Evolutionary conservation across 2,113 vertebrate genomes (phyloP), one percentile per base, ranked within the genome.

Genomic region (Tetrax tetrax): DNA sequence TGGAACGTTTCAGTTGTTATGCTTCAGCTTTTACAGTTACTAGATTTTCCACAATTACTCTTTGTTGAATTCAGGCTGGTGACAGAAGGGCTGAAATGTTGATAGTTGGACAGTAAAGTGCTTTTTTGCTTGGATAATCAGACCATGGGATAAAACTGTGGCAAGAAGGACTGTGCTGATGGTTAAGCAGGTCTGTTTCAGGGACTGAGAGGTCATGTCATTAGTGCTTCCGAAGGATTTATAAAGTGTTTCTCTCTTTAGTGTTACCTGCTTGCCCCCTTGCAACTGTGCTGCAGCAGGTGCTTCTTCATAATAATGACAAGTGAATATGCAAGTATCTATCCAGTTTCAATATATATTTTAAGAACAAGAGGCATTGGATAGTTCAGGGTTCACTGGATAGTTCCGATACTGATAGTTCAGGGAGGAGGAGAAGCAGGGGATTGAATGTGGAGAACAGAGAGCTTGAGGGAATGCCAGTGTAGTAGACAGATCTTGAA

Each of bases 1-100:
- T 0, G 11, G 48, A 27, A 69, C 6, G 0, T 56, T 70, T 38
- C 72, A 27, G 33, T 2, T 27, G 31, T 17, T 35, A 28, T 1
- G 24, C 9, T 89, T 37, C 81, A 87, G 59, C 45, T 21, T 70
- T 56, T 35, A 25, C 77, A 28, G 10, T 21, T 20, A n/a, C 33
- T 64, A 13, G 6, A 43, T 45, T 29, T 70, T 7, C 21, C 66
- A 37, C 17, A 19, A 1, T 10, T 66, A 21, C 37, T 45, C 80
- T 75, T 12, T 35, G 47, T 31, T 43, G 64, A 38, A 31, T 14
- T 60, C 84, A 29, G 20, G 76, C 41, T 27, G 61, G 37, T 43
- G 59, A 11, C 24, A 72, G 72, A 66, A 45, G 68, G 65, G 33
- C 37, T 75, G 64, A 11, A 33, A n/a, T 12, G 18, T 3, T 29